A percentile compares a stretch with the other conserved stretches of the same genome.
These are phyloP conservation scores for Ivindomyrus marchei DNA, from an alignment of 2,113 vertebrate genomes.

Conservation along the genomic window DNA sequence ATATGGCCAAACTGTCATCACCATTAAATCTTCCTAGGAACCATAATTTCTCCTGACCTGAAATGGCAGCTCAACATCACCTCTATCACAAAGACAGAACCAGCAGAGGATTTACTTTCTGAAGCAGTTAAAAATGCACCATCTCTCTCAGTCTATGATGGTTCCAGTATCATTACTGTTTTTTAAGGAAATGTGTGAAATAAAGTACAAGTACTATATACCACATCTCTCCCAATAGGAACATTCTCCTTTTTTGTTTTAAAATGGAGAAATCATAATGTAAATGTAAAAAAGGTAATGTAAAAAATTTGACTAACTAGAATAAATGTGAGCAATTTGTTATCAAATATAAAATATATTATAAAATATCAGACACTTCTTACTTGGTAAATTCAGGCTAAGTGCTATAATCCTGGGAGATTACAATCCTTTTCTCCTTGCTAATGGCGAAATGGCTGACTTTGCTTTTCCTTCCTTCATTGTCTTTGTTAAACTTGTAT, in stretches of 20 bases:
- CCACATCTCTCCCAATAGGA: neutral
- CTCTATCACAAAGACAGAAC: neutral
- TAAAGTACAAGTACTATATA: neutral
- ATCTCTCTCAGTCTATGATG: too few species aligned
- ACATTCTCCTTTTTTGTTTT: neutral
- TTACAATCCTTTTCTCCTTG: neutral
- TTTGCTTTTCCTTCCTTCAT: neutral
- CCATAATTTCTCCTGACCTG: too few species aligned
- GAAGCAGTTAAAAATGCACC: too few species aligned
- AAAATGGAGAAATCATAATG: neutral
- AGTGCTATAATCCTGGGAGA: neutral
- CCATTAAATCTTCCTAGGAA: too few species aligned
- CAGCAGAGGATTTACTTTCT: neutral
- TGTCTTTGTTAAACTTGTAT: neutral
- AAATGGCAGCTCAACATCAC: too few species aligned
- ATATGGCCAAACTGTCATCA: too few species aligned
- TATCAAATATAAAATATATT: too few species aligned
- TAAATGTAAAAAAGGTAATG: neutral
- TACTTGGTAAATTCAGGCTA: neutral
- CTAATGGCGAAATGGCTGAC: neutral
- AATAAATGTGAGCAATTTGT: neutral
- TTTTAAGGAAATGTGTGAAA: neutral
- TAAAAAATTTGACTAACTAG: neutral
- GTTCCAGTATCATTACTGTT: neutral
- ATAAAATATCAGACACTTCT: too few species aligned